Evolutionary conservation across 2,797 vertebrate genomes (phyloP).

Genomic region (Poecilia gillii): DNA sequence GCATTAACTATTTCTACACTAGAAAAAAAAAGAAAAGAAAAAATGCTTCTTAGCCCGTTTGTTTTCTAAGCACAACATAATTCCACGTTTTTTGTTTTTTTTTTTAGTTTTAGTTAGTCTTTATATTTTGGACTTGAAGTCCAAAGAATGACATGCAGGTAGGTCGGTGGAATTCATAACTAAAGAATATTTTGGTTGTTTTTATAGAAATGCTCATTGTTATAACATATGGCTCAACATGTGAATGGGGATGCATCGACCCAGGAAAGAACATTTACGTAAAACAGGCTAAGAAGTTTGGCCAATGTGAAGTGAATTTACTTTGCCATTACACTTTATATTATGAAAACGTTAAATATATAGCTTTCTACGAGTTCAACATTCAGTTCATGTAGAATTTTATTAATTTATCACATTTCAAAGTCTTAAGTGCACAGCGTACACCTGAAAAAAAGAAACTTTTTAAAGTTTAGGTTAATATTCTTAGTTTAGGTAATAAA

Average conservation of each 20-base stretch:
- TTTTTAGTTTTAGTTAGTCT: not conserved
- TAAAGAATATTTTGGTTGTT: not conserved
- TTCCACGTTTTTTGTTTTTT: not conserved
- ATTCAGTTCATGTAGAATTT: not conserved
- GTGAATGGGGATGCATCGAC: not conserved
- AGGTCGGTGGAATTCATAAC: not conserved
- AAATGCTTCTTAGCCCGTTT: not conserved
- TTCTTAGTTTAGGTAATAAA: not conserved
- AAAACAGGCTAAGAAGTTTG: not conserved
- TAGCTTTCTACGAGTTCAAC: not conserved
- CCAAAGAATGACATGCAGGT: not conserved
- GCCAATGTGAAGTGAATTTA: not conserved
- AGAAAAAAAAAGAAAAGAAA: not conserved
- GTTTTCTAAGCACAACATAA: not conserved
- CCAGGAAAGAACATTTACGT: not conserved
- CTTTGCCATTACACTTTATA: not conserved
- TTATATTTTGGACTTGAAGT: not conserved
- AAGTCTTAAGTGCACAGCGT: not conserved
- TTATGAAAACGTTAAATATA: not conserved
- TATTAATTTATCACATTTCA: not conserved
- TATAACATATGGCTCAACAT: not conserved
- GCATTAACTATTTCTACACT: not conserved
- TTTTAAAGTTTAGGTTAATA: not conserved
- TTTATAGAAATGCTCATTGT: not conserved
- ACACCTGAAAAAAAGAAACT: not conserved